phyloP scores from a whole-genome alignment of 2,113 vertebrate species.

The Apaloderma vittatum region DNA sequence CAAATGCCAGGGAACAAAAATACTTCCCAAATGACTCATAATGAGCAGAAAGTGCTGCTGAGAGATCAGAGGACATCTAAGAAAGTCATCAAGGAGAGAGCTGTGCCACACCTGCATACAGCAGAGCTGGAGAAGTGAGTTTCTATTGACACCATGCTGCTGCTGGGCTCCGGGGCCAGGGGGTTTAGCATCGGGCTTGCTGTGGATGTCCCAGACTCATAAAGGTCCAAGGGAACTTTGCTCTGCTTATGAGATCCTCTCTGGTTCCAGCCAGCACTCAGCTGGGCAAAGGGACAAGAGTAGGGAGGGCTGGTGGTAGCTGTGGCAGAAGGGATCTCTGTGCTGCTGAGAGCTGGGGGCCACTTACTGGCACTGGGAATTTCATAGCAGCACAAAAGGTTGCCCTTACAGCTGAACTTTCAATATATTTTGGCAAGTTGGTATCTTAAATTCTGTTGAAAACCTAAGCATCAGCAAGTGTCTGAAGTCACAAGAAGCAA shows the following conservation, averaged over 20 bases:
- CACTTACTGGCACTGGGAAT: neutral
- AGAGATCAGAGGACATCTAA: neutral
- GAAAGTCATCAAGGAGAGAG: neutral
- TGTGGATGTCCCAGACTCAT: neutral
- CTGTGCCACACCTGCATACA: neutral
- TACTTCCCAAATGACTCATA: constrained; percentile 49
- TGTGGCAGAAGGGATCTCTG: neutral
- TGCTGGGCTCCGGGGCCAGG: neutral
- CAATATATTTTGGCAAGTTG: neutral
- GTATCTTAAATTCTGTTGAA: neutral
- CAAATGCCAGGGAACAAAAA: constrained; percentile 54
- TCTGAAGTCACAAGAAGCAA: neutral
- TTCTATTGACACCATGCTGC: neutral
- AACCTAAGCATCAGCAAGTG: neutral
- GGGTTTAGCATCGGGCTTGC: neutral
- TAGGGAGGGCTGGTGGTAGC: neutral
- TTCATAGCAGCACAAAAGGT: neutral
- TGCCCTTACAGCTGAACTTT: neutral
- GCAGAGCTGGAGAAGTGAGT: neutral
- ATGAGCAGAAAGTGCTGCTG: neutral
- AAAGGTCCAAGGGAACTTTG: neutral
- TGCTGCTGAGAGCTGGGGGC: neutral
- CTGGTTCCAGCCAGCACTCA: neutral
- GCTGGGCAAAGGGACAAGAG: neutral
- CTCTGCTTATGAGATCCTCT: neutral